Evolutionary conservation across 2,888 invertebrate species (phyloP).

Genomic region (Cosmia trapezina): DNA sequence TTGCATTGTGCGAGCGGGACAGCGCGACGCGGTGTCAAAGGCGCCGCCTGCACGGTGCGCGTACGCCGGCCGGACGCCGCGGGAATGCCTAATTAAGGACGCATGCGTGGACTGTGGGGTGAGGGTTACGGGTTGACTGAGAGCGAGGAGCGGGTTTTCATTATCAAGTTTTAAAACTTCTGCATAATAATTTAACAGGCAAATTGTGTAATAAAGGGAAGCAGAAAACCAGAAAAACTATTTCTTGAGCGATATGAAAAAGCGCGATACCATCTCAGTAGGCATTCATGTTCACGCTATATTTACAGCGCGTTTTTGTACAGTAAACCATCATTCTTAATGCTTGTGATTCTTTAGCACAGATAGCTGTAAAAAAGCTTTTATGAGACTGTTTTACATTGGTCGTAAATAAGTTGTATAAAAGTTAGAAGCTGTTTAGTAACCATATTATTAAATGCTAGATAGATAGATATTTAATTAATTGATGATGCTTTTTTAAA

Average conservation of each 20-base stretch:
- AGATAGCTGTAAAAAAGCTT: background rate
- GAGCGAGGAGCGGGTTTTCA: slow-evolving; percentile 48
- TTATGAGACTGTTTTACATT: background rate
- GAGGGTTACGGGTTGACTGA: slow-evolving; percentile 49
- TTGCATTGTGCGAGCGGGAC: slow-evolving; percentile 87
- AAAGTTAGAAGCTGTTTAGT: background rate
- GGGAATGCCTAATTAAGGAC: slow-evolving; percentile 90
- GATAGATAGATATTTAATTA: too few species aligned
- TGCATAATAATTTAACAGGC: too few species aligned
- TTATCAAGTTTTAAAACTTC: background rate
- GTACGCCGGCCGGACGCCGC: slow-evolving; percentile 87
- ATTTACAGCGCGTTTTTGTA: background rate
- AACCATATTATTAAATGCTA: background rate
- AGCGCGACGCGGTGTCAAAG: slow-evolving; percentile 83
- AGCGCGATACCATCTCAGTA: background rate
- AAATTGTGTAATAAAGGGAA: background rate
- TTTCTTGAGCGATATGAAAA: background rate
- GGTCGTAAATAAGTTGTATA: background rate
- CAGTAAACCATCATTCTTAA: background rate
- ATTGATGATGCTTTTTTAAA: too few species aligned
- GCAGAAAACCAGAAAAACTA: background rate
- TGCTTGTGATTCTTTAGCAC: background rate
- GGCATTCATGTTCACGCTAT: background rate
- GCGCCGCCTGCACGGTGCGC: slow-evolving; percentile 84
- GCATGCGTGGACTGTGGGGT: slow-evolving; percentile 86